phyloP scores from a whole-genome alignment of 2,113 vertebrate species.

The Corydoras maculifer region DNA sequence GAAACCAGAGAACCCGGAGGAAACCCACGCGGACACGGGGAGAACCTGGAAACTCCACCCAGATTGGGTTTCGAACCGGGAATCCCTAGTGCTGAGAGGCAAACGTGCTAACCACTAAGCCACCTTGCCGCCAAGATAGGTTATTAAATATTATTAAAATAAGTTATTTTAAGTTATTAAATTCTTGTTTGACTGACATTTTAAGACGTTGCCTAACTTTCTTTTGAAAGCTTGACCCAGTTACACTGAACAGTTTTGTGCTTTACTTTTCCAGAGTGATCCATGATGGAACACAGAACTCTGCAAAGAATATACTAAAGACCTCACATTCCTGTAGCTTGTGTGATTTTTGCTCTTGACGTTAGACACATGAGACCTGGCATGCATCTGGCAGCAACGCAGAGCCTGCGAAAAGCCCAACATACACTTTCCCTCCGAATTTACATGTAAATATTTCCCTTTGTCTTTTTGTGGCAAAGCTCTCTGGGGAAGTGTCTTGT shows the following conservation, averaged over 20 bases:
- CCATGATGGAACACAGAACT: neutral
- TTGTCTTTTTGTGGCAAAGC: slow-evolving; percentile 36
- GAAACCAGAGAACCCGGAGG: too few relatives aligned
- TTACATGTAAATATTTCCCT: slow-evolving; percentile 39
- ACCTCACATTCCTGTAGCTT: slow-evolving; percentile 14
- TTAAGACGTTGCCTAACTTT: neutral
- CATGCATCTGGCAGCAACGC: slow-evolving; percentile 9
- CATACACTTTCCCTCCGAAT: slow-evolving; percentile 25
- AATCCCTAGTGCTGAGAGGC: too few relatives aligned
- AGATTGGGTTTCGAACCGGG: too few relatives aligned
- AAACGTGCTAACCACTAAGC: too few relatives aligned
- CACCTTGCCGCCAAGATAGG: too few relatives aligned
- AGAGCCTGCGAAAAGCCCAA: slow-evolving; percentile 22
- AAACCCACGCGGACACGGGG: too few relatives aligned
- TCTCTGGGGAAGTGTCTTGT: slow-evolving; percentile 39
- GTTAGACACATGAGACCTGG: slow-evolving; percentile 6
- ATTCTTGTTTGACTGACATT: slow-evolving; percentile 1
- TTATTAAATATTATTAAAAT: too few relatives aligned
- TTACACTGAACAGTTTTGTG: too few relatives aligned
- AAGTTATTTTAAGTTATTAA: too few relatives aligned
- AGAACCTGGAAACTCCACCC: too few relatives aligned
- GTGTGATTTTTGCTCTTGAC: slow-evolving; percentile 17
- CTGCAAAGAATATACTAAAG: too few relatives aligned
- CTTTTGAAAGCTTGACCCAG: neutral
- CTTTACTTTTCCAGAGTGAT: neutral